Conservation (phyloP, 2,888 invertebrate genomes). For the Subacronicta megacephala region DNA sequence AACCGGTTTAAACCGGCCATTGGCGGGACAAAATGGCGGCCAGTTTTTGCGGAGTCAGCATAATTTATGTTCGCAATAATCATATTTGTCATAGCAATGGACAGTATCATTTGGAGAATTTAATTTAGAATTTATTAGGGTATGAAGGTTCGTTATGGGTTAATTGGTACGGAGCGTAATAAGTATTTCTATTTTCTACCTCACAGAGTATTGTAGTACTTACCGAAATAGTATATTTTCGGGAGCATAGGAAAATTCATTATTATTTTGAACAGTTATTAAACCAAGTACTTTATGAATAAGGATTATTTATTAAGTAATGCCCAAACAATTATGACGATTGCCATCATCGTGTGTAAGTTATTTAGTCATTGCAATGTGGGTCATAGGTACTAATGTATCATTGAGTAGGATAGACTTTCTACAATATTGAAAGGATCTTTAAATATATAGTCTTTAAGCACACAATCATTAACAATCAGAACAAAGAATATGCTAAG, state of each 20-base stretch:
- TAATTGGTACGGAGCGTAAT: not conserved
- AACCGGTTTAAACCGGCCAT: constrained; percentile 17
- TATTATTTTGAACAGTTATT: too few species aligned
- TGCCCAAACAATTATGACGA: too few species aligned
- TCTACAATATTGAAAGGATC: too few species aligned
- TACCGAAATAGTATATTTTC: not conserved
- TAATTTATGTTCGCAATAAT: constrained; percentile 62
- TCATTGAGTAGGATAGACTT: too few species aligned
- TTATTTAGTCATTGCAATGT: too few species aligned
- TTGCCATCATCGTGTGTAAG: too few species aligned
- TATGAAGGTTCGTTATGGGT: constrained; percentile 4
- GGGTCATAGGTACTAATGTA: too few species aligned
- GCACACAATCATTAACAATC: not conserved
- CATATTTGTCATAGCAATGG: constrained; percentile 54
- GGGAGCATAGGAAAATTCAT: too few species aligned
- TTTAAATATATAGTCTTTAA: too few species aligned
- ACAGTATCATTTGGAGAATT: constrained; percentile 48
- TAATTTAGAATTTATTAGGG: constrained; percentile 36
- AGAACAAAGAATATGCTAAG: not conserved
- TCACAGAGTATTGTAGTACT: too few species aligned
- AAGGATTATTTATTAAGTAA: too few species aligned
- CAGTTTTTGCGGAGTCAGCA: constrained; percentile 55
- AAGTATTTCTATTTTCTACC: not conserved
- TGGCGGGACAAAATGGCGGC: constrained; percentile 27
- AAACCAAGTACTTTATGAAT: too few species aligned